Evolutionary conservation across 2,888 invertebrate genomes (phyloP), one percentile per base, ranked within the genome.

Genomic region (Calameuta pallipes): DNA sequence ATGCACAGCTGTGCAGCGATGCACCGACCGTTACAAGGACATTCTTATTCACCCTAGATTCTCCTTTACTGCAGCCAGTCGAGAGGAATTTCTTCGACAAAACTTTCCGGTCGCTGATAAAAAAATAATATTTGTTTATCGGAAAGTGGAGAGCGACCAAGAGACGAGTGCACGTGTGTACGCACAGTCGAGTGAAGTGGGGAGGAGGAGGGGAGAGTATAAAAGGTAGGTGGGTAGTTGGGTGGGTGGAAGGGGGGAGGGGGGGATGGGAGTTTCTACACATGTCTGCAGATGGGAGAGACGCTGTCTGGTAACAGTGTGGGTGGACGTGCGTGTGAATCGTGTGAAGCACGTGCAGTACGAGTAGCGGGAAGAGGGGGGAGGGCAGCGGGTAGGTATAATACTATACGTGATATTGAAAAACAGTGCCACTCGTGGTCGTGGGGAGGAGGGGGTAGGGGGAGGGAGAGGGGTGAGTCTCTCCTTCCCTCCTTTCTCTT

Each of bases 361-460:
- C 76, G 33, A 15, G 71, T 1, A 23, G 9, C 31, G 11, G 71
- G 71, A 4, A 13, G 33, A 71, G 71, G 23, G n/a, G 81, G 81
- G 75, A 79, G 82, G 41, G 41, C 4, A 15, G 41, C 4, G 41
- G 15, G 41, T 15, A 2, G 15, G 41, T 56, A 56, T 6, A 56
- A 9, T 56, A 56, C 23, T 56, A 56, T 56, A 56, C 82, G 80
- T 82, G 82, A 84, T 81, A 85, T 83, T 84, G 82, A 82, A 83
- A 86, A 83, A 82, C 83, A 87, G 82, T 83, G 84, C 82, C 86
- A 84, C 86, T 86, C 83, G 77, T 81, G 83, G 30, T 15, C 34
- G 74, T 3, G 23, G 6, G 56, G 36, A 1, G 36, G 36, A 11
- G 35, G 35, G 35, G 3, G 41, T 1, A 15, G 11, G 11, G 36